Percentiles rank a stretch among this genome's conserved stretches.
Conservation (phyloP, 2,797 vertebrate species). For the Darevskia mixta region DNA sequence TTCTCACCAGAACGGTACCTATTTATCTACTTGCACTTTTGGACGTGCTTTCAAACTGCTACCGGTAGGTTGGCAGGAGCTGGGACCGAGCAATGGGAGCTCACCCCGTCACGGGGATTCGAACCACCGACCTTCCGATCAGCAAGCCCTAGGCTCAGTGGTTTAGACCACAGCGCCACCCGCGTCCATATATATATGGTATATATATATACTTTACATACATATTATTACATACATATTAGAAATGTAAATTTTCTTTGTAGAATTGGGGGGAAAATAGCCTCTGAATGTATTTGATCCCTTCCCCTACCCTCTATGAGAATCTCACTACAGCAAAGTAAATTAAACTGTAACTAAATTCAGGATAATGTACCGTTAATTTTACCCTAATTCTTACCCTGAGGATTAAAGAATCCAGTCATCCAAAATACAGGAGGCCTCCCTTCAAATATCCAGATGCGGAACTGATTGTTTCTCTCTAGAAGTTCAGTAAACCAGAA, state of each 20-base stretch:
- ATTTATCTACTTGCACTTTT: no score
- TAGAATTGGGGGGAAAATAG: conserved; percentile 25
- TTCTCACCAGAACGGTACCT: no score
- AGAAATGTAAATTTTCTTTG: conserved; percentile 36
- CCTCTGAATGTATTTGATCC: conserved; percentile 21
- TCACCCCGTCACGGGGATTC: no score
- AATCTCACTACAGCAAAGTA: not conserved
- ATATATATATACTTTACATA: not conserved
- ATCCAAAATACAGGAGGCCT: conserved; percentile 89
- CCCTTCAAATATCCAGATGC: conserved; percentile 84
- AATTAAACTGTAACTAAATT: conserved; percentile 16
- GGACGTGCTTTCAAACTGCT: no score
- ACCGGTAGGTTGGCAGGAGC: no score
- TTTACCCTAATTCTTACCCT: conserved; percentile 75
- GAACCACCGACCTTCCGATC: no score
- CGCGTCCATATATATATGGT: no score
- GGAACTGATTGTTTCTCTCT: conserved; percentile 86
- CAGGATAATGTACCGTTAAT: not conserved
- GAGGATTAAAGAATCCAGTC: conserved; percentile 91
- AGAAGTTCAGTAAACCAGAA: conserved; percentile 91
- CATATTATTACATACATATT: not conserved
- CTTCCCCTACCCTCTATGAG: not conserved
- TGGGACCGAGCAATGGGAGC: no score
- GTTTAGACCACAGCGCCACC: no score
- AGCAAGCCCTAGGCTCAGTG: no score